A percentile compares a stretch with the other conserved stretches of the same genome.
phyloP scores from a whole-genome alignment of 2,888 invertebrate genomes.

The Diarsia mendica region DNA sequence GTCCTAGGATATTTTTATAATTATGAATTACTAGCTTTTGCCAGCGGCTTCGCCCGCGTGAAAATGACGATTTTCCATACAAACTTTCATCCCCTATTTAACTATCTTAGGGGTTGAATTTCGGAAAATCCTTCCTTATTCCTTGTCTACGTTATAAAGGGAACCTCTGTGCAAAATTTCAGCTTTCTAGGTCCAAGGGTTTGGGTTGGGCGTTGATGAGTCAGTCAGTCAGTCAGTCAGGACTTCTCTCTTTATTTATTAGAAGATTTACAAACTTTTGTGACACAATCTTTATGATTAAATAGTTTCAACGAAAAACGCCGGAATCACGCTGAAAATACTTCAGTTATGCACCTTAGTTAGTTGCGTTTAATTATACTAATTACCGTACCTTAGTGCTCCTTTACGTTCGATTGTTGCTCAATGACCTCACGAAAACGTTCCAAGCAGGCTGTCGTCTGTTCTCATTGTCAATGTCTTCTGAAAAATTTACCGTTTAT shows the following conservation, averaged over 20 bases:
- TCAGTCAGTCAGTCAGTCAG: too few species aligned
- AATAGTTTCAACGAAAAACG: neutral
- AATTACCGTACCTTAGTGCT: slow-evolving; percentile 43
- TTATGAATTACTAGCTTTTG: too few species aligned
- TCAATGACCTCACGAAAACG: slow-evolving; percentile 44
- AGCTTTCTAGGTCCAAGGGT: too few species aligned
- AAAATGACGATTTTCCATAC: too few species aligned
- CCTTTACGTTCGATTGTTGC: slow-evolving; percentile 40
- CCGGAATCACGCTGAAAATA: slow-evolving; percentile 60
- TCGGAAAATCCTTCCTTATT: too few species aligned
- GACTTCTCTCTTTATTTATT: too few species aligned
- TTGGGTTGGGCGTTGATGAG: too few species aligned
- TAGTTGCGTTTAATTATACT: slow-evolving; percentile 49
- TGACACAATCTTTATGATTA: slow-evolving; percentile 13
- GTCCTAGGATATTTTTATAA: neutral
- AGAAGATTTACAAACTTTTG: neutral
- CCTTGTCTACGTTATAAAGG: too few species aligned
- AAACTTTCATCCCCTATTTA: too few species aligned
- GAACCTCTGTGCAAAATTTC: too few species aligned
- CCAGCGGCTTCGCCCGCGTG: too few species aligned
- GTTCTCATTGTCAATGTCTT: slow-evolving; percentile 60
- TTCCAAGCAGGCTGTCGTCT: slow-evolving; percentile 8
- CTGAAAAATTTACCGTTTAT: slow-evolving; percentile 41
- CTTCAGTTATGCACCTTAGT: slow-evolving; percentile 46
- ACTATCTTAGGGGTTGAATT: too few species aligned